Evolutionary conservation across 2,113 vertebrate genomes (phyloP).

Genomic region (Procapra przewalskii): DNA sequence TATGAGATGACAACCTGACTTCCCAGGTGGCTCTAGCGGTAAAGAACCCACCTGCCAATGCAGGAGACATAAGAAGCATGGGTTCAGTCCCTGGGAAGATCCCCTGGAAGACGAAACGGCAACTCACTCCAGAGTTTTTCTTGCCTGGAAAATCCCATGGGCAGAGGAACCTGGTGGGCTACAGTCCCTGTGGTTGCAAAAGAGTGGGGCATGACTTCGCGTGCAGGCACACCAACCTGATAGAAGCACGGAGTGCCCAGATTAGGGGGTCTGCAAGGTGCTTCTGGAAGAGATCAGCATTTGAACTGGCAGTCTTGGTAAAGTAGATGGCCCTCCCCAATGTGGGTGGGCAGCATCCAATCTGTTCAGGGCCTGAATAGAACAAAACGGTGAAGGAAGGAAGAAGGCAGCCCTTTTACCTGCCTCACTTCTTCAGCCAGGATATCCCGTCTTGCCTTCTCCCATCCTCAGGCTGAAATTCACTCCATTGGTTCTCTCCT

Average conservation of each 20-base stretch:
- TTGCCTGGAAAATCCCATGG: neutral
- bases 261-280: neutral
- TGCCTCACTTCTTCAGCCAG: neutral
- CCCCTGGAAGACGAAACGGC: fast-evolving
- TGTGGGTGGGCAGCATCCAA: neutral
- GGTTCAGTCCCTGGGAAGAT: neutral
- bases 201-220: neutral
- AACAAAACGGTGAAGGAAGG: neutral
- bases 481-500: too few species aligned
- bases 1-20: neutral
- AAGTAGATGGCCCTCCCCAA: neutral
- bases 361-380: neutral
- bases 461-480: neutral
- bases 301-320: neutral
- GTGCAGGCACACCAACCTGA: neutral
- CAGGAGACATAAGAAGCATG: neutral
- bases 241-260: neutral
- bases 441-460: neutral
- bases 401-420: neutral
- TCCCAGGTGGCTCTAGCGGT: neutral
- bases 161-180: neutral
- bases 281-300: neutral
- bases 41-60: neutral
- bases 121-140: neutral
- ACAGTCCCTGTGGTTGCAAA: neutral